These are phyloP conservation scores for Hydriomena furcata DNA, from an alignment of 2,888 invertebrate species.

Conservation along the genomic window DNA sequence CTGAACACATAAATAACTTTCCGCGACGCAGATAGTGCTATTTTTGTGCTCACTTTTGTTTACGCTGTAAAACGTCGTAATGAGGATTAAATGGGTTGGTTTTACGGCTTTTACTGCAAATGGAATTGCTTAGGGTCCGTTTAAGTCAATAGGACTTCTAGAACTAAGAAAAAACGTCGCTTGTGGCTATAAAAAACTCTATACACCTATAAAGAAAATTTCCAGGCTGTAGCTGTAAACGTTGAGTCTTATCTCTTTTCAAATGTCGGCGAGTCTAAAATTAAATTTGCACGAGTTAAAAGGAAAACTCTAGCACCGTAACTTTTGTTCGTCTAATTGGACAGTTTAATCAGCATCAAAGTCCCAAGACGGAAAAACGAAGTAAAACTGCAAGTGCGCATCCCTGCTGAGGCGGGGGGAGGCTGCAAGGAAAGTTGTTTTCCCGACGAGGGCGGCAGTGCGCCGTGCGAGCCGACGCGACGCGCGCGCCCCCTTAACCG, in stretches of 20 bases:
- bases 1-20: constrained; percentile 34
- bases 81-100: constrained; percentile 20
- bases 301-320: constrained; percentile 7
- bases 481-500: constrained; percentile 40
- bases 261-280: too few species aligned
- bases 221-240: too few species aligned
- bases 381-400: constrained; percentile 73
- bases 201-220: too few species aligned
- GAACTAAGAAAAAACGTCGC: too few species aligned
- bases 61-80: constrained; percentile 15
- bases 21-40: constrained; percentile 18
- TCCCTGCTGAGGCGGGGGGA: constrained; percentile 54
- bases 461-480: constrained; percentile 58
- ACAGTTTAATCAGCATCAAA: constrained; percentile 27
- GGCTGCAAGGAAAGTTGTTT: constrained; percentile 71
- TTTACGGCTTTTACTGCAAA: constrained; percentile 9
- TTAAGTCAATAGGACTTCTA: constrained; percentile 5
- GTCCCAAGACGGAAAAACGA: constrained; percentile 49
- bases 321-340: constrained; percentile 21
- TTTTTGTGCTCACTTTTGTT: constrained; percentile 25
- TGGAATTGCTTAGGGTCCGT: constrained; percentile 6
- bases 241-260: too few species aligned
- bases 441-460: constrained; percentile 67
- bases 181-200: too few species aligned
- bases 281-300: neutral